Evolutionary conservation across 2,797 vertebrate species (phyloP), one percentile per base, ranked within the genome.

Genomic region (Morelia viridis): DNA sequence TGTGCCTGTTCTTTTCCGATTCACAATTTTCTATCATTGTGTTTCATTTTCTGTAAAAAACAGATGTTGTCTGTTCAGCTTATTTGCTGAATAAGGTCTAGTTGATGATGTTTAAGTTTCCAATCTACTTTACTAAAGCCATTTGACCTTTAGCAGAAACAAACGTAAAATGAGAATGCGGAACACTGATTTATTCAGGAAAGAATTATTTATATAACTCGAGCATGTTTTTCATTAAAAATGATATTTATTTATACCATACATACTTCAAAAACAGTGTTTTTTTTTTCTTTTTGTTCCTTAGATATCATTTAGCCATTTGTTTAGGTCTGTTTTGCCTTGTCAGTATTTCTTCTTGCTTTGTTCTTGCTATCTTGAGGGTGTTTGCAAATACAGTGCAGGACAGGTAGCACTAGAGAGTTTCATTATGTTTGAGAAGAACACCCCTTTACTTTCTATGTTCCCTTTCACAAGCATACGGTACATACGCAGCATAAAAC

Each of bases 401-500:
- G 92, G 89, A 96, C 90, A 97, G 93, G 96, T 96, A 97, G 96
- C 3, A 95, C 94, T 96, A 95, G 94, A 94, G 95, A 96, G 93
- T 91, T 93, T 88, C 94, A 91, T 46, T 83, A 90, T 94, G 91
- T 96, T 97, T 97, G 95, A 95, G 96, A 97, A 97, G 96, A 97
- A 97, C 95, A 91, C 84, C 96, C 94, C 95, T 97, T 98, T 96
- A 96, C 96, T 97, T 93, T 97, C 97, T 96, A 95, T 95, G 96
- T 96, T 97, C 96, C 95, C 96, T 97, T 97, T 97, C 95, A 96
- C 97, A 97, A 97, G 97, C 94, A 97, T 95, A 97, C 95, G 95
- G 95, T 97, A 96, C 94, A 96, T 95, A 95, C 93, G 97, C 93
- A 96, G 96, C 96, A 97, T 95, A 97, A 97, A 97, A 95, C 56